Base-by-base conservation (phyloP, 1,140 invertebrate genomes). In the Megathymus violae region DNA sequence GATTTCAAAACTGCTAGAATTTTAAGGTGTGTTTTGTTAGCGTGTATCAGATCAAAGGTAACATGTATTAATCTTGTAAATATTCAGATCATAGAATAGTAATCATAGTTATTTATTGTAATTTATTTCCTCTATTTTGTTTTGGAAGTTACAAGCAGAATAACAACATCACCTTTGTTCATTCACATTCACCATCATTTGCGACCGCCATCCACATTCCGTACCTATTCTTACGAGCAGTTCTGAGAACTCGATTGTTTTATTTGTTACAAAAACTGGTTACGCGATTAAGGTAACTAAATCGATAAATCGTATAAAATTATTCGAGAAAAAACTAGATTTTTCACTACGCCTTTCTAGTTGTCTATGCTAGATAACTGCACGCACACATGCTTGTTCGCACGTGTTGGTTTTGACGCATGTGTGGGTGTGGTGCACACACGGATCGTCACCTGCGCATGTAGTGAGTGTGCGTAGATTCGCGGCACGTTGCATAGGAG, bases 261-360 rank as follows among this genome's bases (percentile, higher is more conserved):
- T 71, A 54, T 67, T 17, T 36, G 66, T 38, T 27, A 54, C 27
- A 16, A 43, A 47, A 54, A 22, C 48, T 62, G 17, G 52, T 66
- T 13, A 44, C 31, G 43, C 44, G n/a, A 16, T 46, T n/a, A 7
- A 19, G 34, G 22, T 46, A 59, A 11, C 27, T 11, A 22, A 59
- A 46, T 34, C 36, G 52, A 34, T 36, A 56, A 52, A 52, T 61
- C 44, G 17, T 50, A 56, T 44, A 48, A 27, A 69, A 77, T 70
- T 64, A 61, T 73, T 72, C 66, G 64, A 61, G 76, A 74, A 62
- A 67, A 69, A 69, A 79, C 76, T 79, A 83, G 76, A 82, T 87
- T 83, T 83, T 89, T 87, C 86, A 82, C 80, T 82, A 73, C 76
- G 81, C 85, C 87, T 89, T 89, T 89, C 87, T 89, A 87, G 72